phyloP scores from a whole-genome alignment of 2,888 invertebrate genomes.

The Caenorhabditis afra region DNA sequence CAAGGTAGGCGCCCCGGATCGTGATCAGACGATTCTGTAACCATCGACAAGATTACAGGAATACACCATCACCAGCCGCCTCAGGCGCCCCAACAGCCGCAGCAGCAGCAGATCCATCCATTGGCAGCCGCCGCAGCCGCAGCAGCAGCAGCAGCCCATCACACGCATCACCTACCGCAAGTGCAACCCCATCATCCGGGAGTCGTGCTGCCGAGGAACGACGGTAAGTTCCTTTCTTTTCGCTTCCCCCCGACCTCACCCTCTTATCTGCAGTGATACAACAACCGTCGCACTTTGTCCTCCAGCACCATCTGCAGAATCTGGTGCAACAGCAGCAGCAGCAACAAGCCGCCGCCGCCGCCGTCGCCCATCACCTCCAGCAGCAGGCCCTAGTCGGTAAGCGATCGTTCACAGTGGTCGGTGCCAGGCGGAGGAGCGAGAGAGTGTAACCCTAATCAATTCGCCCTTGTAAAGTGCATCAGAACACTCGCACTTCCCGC shows the following conservation, averaged over 20 bases:
- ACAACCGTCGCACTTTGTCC: constrained; percentile 27
- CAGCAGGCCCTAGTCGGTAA: constrained; percentile 40
- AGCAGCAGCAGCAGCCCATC: constrained; percentile 27
- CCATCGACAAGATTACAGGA: neutral
- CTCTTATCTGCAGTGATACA: constrained; percentile 33
- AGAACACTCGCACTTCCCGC: constrained; percentile 7
- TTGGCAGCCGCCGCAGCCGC: constrained; percentile 11
- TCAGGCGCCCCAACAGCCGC: neutral
- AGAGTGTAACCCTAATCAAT: constrained; percentile 22
- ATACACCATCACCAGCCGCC: neutral
- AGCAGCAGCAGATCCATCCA: constrained; percentile 13
- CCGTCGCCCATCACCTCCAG: constrained; percentile 12
- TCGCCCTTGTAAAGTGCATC: constrained; percentile 26
- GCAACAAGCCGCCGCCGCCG: constrained; percentile 9
- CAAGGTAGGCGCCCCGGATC: constrained; percentile 18
- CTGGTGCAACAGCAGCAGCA: constrained; percentile 46
- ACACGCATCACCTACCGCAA: constrained; percentile 24
- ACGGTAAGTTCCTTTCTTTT: constrained; percentile 4
- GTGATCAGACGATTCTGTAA: neutral
- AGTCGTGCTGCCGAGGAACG: constrained; percentile 15
- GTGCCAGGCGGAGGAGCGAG: no score
- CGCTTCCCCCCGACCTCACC: no score
- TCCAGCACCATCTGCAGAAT: constrained; percentile 50
- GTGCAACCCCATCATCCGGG: constrained; percentile 9
- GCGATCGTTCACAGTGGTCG: no score